Percentiles rank a stretch among this genome's conserved stretches.
Evolutionary conservation across 2,888 invertebrate species (phyloP).

Genomic region (Ypsolopha scabrella): DNA sequence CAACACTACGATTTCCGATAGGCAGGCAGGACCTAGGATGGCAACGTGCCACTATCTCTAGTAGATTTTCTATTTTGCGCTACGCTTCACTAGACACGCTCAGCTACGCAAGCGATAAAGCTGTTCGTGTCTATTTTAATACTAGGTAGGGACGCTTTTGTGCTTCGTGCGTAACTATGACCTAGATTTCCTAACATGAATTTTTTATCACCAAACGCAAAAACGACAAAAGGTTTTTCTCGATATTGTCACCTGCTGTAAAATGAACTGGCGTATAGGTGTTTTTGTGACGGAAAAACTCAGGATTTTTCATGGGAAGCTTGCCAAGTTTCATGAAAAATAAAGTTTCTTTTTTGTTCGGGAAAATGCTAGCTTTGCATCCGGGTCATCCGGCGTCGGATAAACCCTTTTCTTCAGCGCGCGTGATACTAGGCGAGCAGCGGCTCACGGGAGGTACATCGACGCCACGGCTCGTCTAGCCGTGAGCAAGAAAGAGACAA

Average conservation of each 20-base stretch:
- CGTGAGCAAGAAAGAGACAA: constrained; percentile 39
- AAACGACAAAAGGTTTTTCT: too few relatives aligned
- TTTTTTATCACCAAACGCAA: constrained; percentile 7
- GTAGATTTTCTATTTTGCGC: constrained; percentile 34
- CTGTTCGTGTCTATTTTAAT: constrained; percentile 22
- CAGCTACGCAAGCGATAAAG: constrained; percentile 6
- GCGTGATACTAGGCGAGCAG: constrained; percentile 66
- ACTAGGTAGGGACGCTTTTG: constrained; percentile 35
- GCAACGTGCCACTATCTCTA: constrained; percentile 4
- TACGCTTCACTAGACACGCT: constrained; percentile 30
- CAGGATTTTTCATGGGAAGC: constrained; percentile 35
- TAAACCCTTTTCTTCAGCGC: constrained; percentile 72
- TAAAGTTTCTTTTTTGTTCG: constrained; percentile 29
- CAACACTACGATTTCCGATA: too few relatives aligned
- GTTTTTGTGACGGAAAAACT: too few relatives aligned
- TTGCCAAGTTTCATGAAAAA: constrained; percentile 15
- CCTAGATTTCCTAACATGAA: constrained; percentile 45
- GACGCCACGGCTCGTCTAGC: constrained; percentile 21
- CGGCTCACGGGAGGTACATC: constrained; percentile 38
- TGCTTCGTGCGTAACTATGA: constrained; percentile 20
- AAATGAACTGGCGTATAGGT: too few relatives aligned
- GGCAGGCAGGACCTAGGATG: neutral
- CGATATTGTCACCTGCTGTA: too few relatives aligned
- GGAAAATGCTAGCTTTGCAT: constrained; percentile 55
- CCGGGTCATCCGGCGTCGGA: constrained; percentile 62